These are phyloP conservation scores for Geotrupes spiniger DNA, from an alignment of 2,888 invertebrate species.

Conservation along the genomic window DNA sequence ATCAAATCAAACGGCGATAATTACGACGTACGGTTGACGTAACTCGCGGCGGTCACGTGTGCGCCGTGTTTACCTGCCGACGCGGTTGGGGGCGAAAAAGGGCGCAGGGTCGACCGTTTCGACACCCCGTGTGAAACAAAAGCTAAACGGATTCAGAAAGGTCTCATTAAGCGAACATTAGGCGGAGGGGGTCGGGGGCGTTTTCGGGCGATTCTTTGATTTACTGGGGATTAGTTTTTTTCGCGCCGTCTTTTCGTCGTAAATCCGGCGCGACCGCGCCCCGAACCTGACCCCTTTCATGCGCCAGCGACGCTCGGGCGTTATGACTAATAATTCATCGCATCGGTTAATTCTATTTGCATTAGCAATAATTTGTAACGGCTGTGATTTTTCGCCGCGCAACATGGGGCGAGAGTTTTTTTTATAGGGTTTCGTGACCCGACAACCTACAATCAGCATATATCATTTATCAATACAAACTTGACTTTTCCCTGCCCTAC, in stretches of 20 bases:
- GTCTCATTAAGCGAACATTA: slow-evolving; percentile 47
- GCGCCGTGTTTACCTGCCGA: slow-evolving; percentile 10
- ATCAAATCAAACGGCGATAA: slow-evolving; percentile 45
- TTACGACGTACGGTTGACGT: slow-evolving; percentile 30
- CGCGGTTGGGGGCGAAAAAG: slow-evolving; percentile 13
- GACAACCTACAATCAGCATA: too few species aligned
- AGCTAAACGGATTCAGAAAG: slow-evolving; percentile 39
- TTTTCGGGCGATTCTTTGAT: slow-evolving; percentile 30
- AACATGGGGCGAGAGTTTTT: too few species aligned
- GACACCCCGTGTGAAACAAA: slow-evolving; percentile 39
- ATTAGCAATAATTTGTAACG: slow-evolving; percentile 16
- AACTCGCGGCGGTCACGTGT: slow-evolving; percentile 37
- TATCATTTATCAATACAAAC: too few species aligned
- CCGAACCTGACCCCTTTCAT: background rate
- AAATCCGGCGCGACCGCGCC: slow-evolving; percentile 4
- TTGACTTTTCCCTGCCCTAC: too few species aligned
- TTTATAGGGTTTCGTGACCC: too few species aligned
- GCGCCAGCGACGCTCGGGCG: background rate
- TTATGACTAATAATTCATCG: slow-evolving; percentile 18
- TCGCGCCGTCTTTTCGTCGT: slow-evolving; percentile 16
- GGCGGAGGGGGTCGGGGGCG: slow-evolving; percentile 25
- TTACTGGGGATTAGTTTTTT: slow-evolving; percentile 30
- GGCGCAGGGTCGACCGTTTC: too few species aligned
- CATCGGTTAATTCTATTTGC: slow-evolving; percentile 28
- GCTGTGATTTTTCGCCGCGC: background rate